phyloP scores from a whole-genome alignment of 2,888 invertebrate genomes.

The Geophilus truncorum region DNA sequence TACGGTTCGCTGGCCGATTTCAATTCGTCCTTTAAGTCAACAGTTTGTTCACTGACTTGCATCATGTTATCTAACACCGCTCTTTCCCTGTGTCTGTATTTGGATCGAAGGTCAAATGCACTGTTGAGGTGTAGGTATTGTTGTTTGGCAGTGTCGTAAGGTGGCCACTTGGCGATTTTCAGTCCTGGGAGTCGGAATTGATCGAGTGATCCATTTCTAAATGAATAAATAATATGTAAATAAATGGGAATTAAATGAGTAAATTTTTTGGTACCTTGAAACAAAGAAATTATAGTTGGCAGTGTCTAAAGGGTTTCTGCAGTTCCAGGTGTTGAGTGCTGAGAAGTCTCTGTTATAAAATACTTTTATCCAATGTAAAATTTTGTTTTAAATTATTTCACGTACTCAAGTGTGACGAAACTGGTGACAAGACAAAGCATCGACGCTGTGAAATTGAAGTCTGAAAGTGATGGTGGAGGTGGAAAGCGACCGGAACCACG shows the following conservation, averaged over 20 bases:
- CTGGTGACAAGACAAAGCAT: neutral
- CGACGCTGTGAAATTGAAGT: neutral
- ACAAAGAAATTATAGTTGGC: too few species aligned
- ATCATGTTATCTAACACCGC: neutral
- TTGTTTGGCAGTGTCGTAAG: neutral
- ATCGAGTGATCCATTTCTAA: neutral
- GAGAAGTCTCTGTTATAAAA: neutral
- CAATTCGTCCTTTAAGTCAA: neutral
- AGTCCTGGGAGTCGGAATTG: neutral
- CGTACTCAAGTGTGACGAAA: neutral
- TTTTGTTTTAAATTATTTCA: neutral
- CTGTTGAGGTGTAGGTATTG: neutral
- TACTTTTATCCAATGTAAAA: neutral
- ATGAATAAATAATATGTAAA: too few species aligned
- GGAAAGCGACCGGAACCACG: neutral
- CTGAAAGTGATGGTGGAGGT: neutral
- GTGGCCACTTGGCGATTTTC: neutral
- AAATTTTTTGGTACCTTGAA: too few species aligned
- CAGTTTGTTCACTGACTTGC: neutral
- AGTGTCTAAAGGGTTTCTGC: too few species aligned
- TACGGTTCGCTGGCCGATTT: neutral
- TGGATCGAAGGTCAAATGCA: neutral
- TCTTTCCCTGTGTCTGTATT: neutral
- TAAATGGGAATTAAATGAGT: too few species aligned
- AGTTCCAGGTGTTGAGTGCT: too few species aligned